Conservation (phyloP, 2,888 invertebrate species). For the Nasonia oneida region DNA sequence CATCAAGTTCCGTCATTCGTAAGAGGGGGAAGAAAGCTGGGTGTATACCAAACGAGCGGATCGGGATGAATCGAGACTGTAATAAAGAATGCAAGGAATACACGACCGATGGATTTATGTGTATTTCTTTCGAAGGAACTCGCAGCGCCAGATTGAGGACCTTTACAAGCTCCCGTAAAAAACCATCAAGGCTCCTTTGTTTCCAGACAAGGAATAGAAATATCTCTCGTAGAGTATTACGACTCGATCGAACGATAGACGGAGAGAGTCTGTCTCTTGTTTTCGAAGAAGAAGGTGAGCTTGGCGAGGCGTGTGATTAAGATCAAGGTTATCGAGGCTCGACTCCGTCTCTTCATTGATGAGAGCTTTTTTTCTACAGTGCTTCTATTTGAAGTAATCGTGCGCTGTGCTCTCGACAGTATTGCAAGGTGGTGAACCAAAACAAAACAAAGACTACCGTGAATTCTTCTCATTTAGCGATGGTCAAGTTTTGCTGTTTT, state of each 20-base stretch:
- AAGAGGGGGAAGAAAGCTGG: not conserved
- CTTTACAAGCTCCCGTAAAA: not conserved
- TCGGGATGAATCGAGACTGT: conserved; percentile 35
- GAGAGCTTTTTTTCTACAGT: not conserved
- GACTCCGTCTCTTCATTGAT: conserved; percentile 18
- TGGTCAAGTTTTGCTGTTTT: not conserved
- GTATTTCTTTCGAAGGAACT: not conserved
- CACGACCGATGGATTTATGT: not conserved
- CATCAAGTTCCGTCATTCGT: conserved; percentile 55
- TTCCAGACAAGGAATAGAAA: conserved; percentile 12
- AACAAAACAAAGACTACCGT: not conserved
- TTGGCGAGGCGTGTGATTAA: conserved; percentile 41
- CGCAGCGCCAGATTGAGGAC: not conserved
- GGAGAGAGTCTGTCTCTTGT: not conserved
- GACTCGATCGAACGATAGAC: conserved; percentile 2
- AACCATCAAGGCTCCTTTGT: not conserved
- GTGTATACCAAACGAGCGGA: conserved; percentile 22
- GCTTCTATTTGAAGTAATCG: conserved; percentile 41
- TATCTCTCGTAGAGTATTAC: not conserved
- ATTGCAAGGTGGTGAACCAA: not conserved
- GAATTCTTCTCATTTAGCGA: not conserved
- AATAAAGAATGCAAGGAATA: conserved; percentile 46
- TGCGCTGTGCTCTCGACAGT: conserved; percentile 1
- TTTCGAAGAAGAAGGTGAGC: not conserved
- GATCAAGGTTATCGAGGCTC: conserved; percentile 40